Percentiles rank a stretch among this genome's conserved stretches.
Conservation (phyloP, 1,140 invertebrate species). For the Drosophila elegans region DNA sequence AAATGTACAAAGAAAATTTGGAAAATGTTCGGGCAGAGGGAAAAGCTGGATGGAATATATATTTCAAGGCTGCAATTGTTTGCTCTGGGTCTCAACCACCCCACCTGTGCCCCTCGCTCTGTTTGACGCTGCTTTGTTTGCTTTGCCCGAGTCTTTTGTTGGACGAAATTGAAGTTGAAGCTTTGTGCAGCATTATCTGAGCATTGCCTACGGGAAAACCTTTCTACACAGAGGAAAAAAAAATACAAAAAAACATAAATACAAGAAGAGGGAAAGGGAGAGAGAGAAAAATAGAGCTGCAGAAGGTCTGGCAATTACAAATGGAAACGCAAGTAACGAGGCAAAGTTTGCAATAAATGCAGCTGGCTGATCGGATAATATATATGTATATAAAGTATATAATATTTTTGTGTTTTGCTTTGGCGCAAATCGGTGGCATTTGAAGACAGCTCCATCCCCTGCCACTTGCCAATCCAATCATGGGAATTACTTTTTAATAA, state of each 20-base stretch:
- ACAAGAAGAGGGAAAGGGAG: background rate
- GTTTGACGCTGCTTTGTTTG: constrained; percentile 58
- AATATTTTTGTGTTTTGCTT: too few relatives aligned
- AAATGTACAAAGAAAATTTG: constrained; percentile 45
- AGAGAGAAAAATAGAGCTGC: background rate
- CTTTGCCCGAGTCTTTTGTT: constrained; percentile 54
- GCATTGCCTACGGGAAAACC: constrained; percentile 45
- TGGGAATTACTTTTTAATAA: constrained; percentile 10
- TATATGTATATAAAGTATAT: background rate
- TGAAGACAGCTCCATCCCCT: background rate
- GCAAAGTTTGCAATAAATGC: constrained; percentile 1
- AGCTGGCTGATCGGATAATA: constrained; percentile 1
- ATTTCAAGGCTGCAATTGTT: constrained; percentile 65
- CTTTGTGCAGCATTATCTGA: constrained; percentile 69
- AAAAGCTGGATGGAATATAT: constrained; percentile 33
- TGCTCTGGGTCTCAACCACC: constrained; percentile 11
- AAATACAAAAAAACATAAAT: background rate
- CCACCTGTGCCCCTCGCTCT: background rate
- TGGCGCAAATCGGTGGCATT: background rate
- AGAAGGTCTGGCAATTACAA: constrained; percentile 15
- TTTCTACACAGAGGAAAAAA: constrained; percentile 26
- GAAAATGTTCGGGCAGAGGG: constrained; percentile 22
- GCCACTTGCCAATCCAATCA: constrained; percentile 1
- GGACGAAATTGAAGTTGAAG: constrained; percentile 58
- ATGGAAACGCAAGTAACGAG: constrained; percentile 13